Percentiles rank a stretch among this genome's conserved stretches.
phyloP scores from a whole-genome alignment of 1,140 invertebrate species.

The Drosophila aff. region DNA sequence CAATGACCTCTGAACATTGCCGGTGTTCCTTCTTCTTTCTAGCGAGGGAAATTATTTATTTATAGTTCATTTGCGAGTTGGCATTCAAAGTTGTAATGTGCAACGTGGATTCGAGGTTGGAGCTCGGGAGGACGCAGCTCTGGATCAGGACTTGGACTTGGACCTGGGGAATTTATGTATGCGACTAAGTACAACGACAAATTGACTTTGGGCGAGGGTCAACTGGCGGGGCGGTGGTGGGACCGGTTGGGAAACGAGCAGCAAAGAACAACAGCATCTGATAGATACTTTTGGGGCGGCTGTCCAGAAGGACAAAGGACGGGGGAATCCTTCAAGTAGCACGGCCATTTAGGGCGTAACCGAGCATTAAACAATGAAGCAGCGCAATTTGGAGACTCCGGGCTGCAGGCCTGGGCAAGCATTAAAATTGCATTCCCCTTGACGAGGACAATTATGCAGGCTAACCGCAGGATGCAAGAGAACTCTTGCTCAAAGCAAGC shows the following conservation, averaged over 20 bases:
- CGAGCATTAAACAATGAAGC: slow-evolving; percentile 60
- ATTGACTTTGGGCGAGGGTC: slow-evolving; percentile 60
- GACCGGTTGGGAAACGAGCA: neutral
- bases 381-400: slow-evolving; percentile 29
- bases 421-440: slow-evolving; percentile 61
- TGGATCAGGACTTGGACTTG: slow-evolving; percentile 9
- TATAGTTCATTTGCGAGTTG: slow-evolving; percentile 79
- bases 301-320: neutral
- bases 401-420: slow-evolving; percentile 24
- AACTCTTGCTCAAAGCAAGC: slow-evolving; percentile 57
- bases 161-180: slow-evolving; percentile 59
- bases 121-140: slow-evolving; percentile 7
- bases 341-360: slow-evolving; percentile 52
- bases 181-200: slow-evolving; percentile 46
- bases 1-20: slow-evolving; percentile 41
- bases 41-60: slow-evolving; percentile 79
- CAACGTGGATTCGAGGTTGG: slow-evolving; percentile 34
- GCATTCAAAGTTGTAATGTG: slow-evolving; percentile 73
- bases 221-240: slow-evolving; percentile 2
- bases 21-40: slow-evolving; percentile 42
- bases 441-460: slow-evolving; percentile 69
- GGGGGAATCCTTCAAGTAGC: slow-evolving; percentile 64
- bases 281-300: slow-evolving; percentile 28
- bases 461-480: slow-evolving; percentile 54
- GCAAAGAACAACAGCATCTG: slow-evolving; percentile 1